Conservation (phyloP, 2,113 vertebrate genomes). For the Sterrhoptilus dennistouni region DNA sequence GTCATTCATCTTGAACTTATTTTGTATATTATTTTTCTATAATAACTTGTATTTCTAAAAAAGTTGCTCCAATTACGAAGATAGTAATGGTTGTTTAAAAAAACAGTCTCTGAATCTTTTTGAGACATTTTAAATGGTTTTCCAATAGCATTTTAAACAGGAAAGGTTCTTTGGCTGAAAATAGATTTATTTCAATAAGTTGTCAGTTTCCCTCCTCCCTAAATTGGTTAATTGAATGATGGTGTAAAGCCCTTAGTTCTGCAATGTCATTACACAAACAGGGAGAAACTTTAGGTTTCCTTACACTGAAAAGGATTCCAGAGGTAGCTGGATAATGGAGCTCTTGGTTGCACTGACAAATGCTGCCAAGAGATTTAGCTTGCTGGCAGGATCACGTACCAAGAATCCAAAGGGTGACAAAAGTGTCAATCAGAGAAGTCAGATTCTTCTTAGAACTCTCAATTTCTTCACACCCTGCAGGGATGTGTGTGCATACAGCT, state of each 20-base stretch:
- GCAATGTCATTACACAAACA: not conserved
- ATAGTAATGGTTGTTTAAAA: not conserved
- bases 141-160: not conserved
- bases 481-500: not conserved
- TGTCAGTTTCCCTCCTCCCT: not conserved
- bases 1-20: not conserved
- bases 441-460: not conserved
- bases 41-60: not conserved
- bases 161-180: not conserved
- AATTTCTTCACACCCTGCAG: not conserved
- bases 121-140: not conserved
- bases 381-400: fast-evolving
- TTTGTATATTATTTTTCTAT: not conserved
- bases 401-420: not conserved
- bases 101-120: not conserved
- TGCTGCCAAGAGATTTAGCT: not conserved
- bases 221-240: not conserved
- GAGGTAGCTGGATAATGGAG: not conserved
- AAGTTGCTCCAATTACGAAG: not conserved
- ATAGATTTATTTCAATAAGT: not conserved
- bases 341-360: not conserved
- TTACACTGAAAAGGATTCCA: not conserved
- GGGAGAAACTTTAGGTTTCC: not conserved
- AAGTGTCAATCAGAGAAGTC: not conserved
- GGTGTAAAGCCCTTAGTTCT: not conserved